Base-by-base conservation (phyloP, 1,140 invertebrate species). In the Cephus cinctus region DNA sequence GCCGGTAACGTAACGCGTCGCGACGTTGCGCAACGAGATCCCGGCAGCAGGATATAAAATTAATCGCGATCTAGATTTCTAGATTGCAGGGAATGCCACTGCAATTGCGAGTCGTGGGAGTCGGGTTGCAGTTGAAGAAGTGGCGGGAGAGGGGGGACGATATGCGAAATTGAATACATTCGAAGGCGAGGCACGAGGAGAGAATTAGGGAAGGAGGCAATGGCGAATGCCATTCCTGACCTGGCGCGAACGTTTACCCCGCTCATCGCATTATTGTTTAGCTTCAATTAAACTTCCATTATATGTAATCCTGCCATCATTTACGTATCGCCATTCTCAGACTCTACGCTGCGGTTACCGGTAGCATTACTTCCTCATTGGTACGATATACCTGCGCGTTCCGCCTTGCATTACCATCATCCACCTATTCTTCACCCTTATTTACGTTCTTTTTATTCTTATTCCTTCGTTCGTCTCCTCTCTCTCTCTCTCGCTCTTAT, bases 31-130 rank as follows among this genome's bases (percentile, higher is more conserved):
- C 35, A 45, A 44, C 15, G 30, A 42, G 42, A 34, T 30, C 39
- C 31, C 18, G 47, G 23, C 39, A 47, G 18, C 50, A 65, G 57
- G 61, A 71, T 71, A 67, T 72, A 71, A 74, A 74, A 74, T 76
- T 74, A 76, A 76, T 74, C 71, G 68, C 57, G 70, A 73, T 72
- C 70, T 72, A 73, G 69, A 74, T 73, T 72, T 71, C 65, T 72
- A 70, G 68, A 73, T 74, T 71, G 70, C 64, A 55, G 66, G 50
- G 65, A 75, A 75, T 71, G 69, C 66, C 62, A 65, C n/a, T n/a
- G 69, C 66, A 72, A 73, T 70, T 72, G 67, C 61, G 56, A 63
- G 55, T 71, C 63, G 69, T 70, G 62, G 64, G 68, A 71, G 70
- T 65, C 8, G 57, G 55, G 57, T 45, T 38, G 12, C 31, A 25